Conservation (phyloP, 1,140 invertebrate species). For the Drosophila obscura region DNA sequence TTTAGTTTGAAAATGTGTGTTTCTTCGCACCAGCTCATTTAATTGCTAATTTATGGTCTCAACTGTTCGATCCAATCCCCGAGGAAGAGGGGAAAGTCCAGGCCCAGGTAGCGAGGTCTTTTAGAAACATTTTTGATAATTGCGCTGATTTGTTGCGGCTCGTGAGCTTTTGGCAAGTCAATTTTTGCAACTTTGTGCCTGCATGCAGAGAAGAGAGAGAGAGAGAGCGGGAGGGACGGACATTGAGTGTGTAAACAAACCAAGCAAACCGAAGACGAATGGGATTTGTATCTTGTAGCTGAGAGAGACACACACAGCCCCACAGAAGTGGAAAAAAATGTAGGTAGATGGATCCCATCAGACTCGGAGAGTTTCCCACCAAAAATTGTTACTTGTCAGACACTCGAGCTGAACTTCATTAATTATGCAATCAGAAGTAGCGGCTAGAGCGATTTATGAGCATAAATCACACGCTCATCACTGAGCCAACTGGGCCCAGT, state of each 20-base stretch:
- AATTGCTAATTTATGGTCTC: conserved; percentile 76
- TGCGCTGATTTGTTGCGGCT: conserved; percentile 67
- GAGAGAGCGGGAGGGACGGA: neutral
- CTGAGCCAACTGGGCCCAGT: neutral
- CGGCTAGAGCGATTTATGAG: conserved; percentile 79
- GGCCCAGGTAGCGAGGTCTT: conserved; percentile 32
- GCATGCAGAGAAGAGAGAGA: conserved; percentile 32
- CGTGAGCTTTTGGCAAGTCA: conserved; percentile 50
- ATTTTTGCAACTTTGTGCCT: conserved; percentile 76
- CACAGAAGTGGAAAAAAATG: conserved; percentile 2
- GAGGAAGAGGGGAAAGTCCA: neutral
- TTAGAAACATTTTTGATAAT: conserved; percentile 68
- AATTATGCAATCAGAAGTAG: conserved; percentile 82
- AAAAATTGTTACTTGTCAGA: conserved; percentile 57
- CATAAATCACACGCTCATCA: conserved; percentile 78
- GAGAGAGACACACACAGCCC: conserved; percentile 8
- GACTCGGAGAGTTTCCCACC: conserved; percentile 54
- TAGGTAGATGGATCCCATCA: conserved; percentile 1
- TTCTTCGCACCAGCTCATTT: conserved; percentile 73
- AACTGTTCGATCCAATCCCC: conserved; percentile 2
- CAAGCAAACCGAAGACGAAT: conserved; percentile 10
- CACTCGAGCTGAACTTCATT: conserved; percentile 58
- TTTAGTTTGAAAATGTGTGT: conserved; percentile 70
- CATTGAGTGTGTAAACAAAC: conserved; percentile 45
- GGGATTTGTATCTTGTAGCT: conserved; percentile 27